Percentiles rank a stretch among this genome's conserved stretches.
Evolutionary conservation across 2,888 invertebrate genomes (phyloP).

Genomic region (Cosmia trapezina): DNA sequence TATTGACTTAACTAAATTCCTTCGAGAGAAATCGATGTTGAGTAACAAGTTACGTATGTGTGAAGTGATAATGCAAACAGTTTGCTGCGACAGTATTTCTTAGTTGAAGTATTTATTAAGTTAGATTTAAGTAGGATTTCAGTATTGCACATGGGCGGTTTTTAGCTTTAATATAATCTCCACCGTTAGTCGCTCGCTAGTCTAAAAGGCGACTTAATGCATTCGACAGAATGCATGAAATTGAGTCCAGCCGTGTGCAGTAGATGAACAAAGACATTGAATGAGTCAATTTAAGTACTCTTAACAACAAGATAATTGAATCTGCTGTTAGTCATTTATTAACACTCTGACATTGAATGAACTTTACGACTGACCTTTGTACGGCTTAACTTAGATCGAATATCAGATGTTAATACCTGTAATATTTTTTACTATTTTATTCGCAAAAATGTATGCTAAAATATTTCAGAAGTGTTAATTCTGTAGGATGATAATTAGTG

Average conservation of each 20-base stretch:
- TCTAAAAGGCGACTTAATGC: constrained; percentile 33
- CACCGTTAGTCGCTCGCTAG: constrained; percentile 56
- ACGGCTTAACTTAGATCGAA: background rate
- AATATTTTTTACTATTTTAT: constrained; percentile 42
- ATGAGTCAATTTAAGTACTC: constrained; percentile 57
- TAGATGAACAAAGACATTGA: constrained; percentile 48
- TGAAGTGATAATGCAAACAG: constrained; percentile 50
- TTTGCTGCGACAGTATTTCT: constrained; percentile 58
- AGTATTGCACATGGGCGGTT: constrained; percentile 44
- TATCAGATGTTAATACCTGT: constrained; percentile 12
- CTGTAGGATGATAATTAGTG: constrained; percentile 36
- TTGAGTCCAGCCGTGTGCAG: constrained; percentile 46
- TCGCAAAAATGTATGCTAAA: constrained; percentile 36
- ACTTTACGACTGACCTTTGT: constrained; percentile 54
- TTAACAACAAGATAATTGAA: constrained; percentile 48
- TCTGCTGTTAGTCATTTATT: constrained; percentile 38
- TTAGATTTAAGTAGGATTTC: constrained; percentile 41
- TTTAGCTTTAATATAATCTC: constrained; percentile 59
- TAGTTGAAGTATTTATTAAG: constrained; percentile 54
- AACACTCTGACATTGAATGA: constrained; percentile 41
- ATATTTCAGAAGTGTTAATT: constrained; percentile 34
- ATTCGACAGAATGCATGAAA: constrained; percentile 41
- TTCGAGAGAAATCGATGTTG: constrained; percentile 60
- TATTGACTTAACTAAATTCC: constrained; percentile 46
- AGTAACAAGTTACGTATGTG: constrained; percentile 58